Evolutionary conservation across 2,797 vertebrate species (phyloP).

Genomic region (Microctenopoma steveboyesi): DNA sequence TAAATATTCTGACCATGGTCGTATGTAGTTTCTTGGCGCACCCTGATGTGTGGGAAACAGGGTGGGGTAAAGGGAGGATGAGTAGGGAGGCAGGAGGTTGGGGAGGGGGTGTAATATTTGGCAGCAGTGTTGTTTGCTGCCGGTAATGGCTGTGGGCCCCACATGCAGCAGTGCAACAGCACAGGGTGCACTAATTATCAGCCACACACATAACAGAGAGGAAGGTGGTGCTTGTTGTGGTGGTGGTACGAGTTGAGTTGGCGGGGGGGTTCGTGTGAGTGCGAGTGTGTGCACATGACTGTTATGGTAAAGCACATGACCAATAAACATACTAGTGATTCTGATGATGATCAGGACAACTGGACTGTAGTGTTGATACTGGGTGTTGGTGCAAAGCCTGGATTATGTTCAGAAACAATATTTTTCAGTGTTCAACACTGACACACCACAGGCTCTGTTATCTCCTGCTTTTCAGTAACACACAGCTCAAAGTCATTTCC

Average conservation of each 20-base stretch:
- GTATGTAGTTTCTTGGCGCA: constrained; percentile 60
- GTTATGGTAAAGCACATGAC: constrained; percentile 30
- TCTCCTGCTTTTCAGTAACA: no score
- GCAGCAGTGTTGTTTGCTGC: constrained; percentile 46
- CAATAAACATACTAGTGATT: constrained; percentile 18
- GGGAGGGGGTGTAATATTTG: constrained; percentile 40
- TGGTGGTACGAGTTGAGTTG: no score
- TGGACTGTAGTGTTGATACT: background rate
- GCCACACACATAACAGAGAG: constrained; percentile 36
- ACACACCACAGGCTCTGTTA: no score
- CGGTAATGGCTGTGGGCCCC: constrained; percentile 62
- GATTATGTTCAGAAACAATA: no score
- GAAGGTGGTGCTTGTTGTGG: no score
- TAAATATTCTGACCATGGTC: constrained; percentile 64
- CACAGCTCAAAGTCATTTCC: no score
- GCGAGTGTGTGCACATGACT: constrained; percentile 1
- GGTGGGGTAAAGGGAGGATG: constrained; percentile 57
- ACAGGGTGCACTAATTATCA: constrained; percentile 72
- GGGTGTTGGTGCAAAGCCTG: no score
- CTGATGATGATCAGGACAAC: constrained; percentile 32
- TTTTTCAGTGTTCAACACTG: no score
- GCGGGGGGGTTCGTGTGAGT: background rate
- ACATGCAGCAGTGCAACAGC: constrained; percentile 58
- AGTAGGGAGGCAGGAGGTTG: constrained; percentile 11
- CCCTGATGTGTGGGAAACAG: constrained; percentile 42